A percentile compares a stretch with the other conserved stretches of the same genome.
Evolutionary conservation across 2,888 invertebrate species (phyloP).

Genomic region (Calameuta idolon): DNA sequence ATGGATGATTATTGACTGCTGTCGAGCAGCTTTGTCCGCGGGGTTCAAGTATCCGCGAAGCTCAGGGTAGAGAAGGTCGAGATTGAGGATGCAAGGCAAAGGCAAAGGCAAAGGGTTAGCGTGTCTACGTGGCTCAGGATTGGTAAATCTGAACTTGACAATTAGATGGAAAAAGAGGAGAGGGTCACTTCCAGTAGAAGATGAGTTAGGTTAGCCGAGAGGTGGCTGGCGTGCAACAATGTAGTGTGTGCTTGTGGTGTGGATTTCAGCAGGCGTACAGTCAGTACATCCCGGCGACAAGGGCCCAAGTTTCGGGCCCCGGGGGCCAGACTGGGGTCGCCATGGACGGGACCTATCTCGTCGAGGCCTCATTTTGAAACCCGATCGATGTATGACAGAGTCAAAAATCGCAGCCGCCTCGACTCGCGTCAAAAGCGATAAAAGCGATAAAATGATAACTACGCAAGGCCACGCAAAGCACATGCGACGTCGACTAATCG

Average conservation of each 20-base stretch:
- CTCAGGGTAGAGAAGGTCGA: too few relatives aligned
- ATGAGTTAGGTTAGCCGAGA: slow-evolving; percentile 21
- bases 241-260: slow-evolving; percentile 67
- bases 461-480: slow-evolving; percentile 11
- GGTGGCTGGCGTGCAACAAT: slow-evolving; percentile 63
- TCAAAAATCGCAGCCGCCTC: neutral
- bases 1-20: too few relatives aligned
- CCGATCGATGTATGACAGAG: slow-evolving; percentile 9
- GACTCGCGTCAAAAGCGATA: slow-evolving; percentile 6
- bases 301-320: slow-evolving; percentile 76
- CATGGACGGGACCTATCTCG: slow-evolving; percentile 87
- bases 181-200: neutral
- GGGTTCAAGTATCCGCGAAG: too few relatives aligned
- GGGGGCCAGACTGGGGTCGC: slow-evolving; percentile 82
- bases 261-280: slow-evolving; percentile 83
- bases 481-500: slow-evolving; percentile 35
- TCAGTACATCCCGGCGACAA: slow-evolving; percentile 88
- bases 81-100: too few relatives aligned
- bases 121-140: too few relatives aligned
- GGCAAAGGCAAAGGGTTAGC: too few relatives aligned
- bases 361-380: slow-evolving; percentile 84
- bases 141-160: too few relatives aligned
- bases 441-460: slow-evolving; percentile 16
- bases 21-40: too few relatives aligned
- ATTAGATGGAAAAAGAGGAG: too few relatives aligned